Base-by-base conservation (phyloP, 2,888 invertebrate genomes). In the Allygus modestus region DNA sequence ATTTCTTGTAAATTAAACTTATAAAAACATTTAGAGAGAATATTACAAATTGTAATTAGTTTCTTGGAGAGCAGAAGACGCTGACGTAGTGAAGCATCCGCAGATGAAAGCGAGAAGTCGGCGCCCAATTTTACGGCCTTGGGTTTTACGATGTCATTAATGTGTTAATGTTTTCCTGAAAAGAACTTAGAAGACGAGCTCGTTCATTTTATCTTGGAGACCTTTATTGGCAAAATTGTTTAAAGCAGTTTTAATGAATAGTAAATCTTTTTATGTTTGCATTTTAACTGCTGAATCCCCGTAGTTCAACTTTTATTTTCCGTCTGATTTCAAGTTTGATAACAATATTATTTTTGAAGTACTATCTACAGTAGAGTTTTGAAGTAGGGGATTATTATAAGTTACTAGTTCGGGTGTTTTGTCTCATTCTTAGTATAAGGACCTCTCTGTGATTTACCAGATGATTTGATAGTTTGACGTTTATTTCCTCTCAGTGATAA, bases 121-220 rank as follows among this genome's bases (percentile, higher is more conserved):
- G 28, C 17, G 65, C 65, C 65, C 65, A 65, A 65, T 65, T 65
- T 65, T 65, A 65, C 65, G 31, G 65, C 28, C 65, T 31, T 17
- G 65, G 65, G 65, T 65, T 58, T 65, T 65, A 65, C 65, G 65
- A 65, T 12, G 65, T 28, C 65, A 65, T 65, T 65, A 65, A 65
- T 65, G 65, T 65, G 65, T 65, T 65, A 65, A 65, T 65, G 65
- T 65, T 65, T 26, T 65, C 65, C 28, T 65, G 65, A 26, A 65
- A 58, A 65, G 28, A 28, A 65, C 65, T 65, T 65, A 4, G 15
- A 28, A 65, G 65, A 65, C 28, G 65, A 28, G 28, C 17, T 65
- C 28, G 65, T 65, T 31, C 28, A 26, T 65, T 65, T 65, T 65
- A 65, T 65, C 65, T 65, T 15, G 17, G 28, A 15, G 65, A 31